Evolutionary conservation across 2,113 vertebrate genomes (phyloP).

Genomic region (Pithys albifrons): DNA sequence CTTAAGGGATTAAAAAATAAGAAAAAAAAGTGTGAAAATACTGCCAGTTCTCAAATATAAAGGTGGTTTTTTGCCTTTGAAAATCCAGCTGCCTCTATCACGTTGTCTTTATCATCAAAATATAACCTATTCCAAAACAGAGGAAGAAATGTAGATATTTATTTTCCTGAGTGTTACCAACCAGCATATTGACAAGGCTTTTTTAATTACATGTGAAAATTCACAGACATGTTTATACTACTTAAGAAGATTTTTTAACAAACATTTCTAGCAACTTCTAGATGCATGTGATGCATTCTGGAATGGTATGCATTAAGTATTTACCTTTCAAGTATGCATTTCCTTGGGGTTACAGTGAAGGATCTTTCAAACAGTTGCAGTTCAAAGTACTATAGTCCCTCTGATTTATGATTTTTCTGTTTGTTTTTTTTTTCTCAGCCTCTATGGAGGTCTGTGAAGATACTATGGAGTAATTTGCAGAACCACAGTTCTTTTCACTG

Average conservation of each 20-base stretch:
- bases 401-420: background rate
- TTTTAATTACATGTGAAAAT: background rate
- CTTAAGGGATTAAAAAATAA: background rate
- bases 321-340: background rate
- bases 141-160: background rate
- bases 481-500: background rate
- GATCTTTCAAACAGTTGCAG: background rate
- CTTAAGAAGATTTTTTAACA: background rate
- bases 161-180: background rate
- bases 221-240: background rate
- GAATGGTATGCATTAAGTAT: background rate
- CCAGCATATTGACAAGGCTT: background rate
- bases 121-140: background rate
- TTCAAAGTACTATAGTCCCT: background rate
- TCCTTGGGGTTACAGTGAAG: background rate
- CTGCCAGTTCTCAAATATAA: background rate
- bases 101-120: background rate
- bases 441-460: background rate
- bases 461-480: background rate
- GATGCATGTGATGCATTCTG: fast-evolving
- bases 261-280: background rate
- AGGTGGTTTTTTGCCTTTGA: background rate
- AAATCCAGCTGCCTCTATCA: background rate
- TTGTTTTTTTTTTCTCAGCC: background rate
- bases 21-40: background rate